Percentiles rank a stretch among this genome's conserved stretches.
These are phyloP conservation scores for Dicerorhinus sumatrensis DNA, from an alignment of 2,113 vertebrate species.

Conservation along the genomic window DNA sequence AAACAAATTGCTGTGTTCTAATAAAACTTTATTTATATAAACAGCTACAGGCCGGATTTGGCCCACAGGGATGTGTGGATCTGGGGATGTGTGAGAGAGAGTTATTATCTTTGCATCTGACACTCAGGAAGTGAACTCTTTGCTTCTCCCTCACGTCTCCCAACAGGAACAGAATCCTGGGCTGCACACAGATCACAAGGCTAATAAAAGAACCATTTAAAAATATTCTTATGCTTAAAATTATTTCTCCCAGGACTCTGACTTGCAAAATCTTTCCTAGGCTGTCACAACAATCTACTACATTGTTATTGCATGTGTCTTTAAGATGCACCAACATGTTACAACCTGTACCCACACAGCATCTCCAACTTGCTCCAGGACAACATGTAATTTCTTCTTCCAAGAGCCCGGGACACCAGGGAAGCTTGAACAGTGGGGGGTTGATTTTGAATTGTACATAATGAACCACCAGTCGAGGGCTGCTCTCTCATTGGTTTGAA, in stretches of 20 bases:
- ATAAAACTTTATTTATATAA: background rate
- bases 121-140: background rate
- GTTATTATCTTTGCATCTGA: background rate
- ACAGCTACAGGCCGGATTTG: background rate
- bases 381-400: slow-evolving; percentile 32
- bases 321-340: background rate
- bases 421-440: background rate
- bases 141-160: background rate
- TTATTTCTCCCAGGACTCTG: background rate
- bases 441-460: slow-evolving; percentile 62
- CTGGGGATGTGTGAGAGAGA: background rate
- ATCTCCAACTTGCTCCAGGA: background rate
- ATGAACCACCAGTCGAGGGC: slow-evolving; percentile 29
- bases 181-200: background rate
- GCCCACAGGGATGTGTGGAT: too few species aligned
- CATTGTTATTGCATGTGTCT: background rate
- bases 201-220: background rate
- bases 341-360: background rate
- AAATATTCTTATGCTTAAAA: background rate
- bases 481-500: slow-evolving; percentile 33
- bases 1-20: background rate
- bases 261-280: background rate
- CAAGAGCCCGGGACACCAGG: background rate
- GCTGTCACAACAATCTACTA: background rate
- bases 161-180: background rate